Evolutionary conservation across 2,888 invertebrate genomes (phyloP).

Genomic region (Nineta flava): DNA sequence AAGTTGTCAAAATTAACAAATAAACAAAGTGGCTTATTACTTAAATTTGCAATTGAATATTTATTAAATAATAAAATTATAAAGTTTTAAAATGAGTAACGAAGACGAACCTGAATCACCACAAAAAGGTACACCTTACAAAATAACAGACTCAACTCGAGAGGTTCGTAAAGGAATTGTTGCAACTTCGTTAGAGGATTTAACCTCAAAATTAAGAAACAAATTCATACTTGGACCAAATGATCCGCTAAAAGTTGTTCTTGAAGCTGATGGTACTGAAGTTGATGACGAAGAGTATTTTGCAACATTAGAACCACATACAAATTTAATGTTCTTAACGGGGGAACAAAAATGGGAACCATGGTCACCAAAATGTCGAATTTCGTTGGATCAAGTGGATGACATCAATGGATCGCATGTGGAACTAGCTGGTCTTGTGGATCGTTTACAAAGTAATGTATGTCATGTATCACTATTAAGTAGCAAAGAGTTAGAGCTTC

Average conservation of each 20-base stretch:
- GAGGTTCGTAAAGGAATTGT: constrained; percentile 72
- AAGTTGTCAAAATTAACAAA: no score
- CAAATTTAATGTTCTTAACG: constrained; percentile 66
- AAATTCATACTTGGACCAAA: constrained; percentile 48
- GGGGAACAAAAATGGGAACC: constrained; percentile 62
- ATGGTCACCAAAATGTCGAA: constrained; percentile 42
- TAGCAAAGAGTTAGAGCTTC: constrained; percentile 66
- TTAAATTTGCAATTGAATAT: no score
- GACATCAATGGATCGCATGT: constrained; percentile 33
- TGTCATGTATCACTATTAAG: constrained; percentile 73
- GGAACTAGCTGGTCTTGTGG: constrained; percentile 59
- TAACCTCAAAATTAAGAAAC: constrained; percentile 57
- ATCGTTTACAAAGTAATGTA: constrained; percentile 61
- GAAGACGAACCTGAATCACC: neutral
- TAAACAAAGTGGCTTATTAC: no score
- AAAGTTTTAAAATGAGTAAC: neutral
- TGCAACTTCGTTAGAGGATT: constrained; percentile 61
- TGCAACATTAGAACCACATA: constrained; percentile 75
- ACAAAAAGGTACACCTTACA: constrained; percentile 46
- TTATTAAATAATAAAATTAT: no score
- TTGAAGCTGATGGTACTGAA: constrained; percentile 88
- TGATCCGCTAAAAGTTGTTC: constrained; percentile 54
- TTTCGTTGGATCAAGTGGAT: constrained; percentile 42
- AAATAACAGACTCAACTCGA: constrained; percentile 63
- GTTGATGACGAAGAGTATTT: constrained; percentile 94